Percentiles rank a stretch among this genome's conserved stretches.
These are phyloP conservation scores for Enteromius thamalakanensis DNA, from an alignment of 2,797 vertebrate genomes.

Conservation along the genomic window DNA sequence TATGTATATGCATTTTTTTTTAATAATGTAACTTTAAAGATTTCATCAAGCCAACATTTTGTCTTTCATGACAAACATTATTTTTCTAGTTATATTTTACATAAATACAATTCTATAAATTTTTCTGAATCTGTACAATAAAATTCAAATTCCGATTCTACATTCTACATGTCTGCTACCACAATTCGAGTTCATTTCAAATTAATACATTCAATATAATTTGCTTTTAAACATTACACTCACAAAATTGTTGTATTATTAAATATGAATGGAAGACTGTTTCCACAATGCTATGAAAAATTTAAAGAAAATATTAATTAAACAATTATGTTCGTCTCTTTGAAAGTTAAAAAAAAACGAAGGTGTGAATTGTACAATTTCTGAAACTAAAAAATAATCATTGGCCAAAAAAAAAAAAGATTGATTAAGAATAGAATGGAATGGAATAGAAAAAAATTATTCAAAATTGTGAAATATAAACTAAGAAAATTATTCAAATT, in stretches of 20 bases:
- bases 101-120: too few relatives aligned
- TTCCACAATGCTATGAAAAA: not conserved
- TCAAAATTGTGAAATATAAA: not conserved
- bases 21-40: not conserved
- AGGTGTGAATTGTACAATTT: not conserved
- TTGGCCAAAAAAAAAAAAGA: not conserved
- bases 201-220: too few relatives aligned
- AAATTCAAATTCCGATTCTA: not conserved
- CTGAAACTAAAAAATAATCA: not conserved
- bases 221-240: not conserved
- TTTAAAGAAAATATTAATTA: too few relatives aligned
- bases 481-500: too few relatives aligned
- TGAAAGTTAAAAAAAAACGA: too few relatives aligned
- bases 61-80: not conserved
- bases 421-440: not conserved
- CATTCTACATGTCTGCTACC: too few relatives aligned
- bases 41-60: not conserved
- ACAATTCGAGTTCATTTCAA: too few relatives aligned
- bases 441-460: too few relatives aligned
- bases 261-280: not conserved
- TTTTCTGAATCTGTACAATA: not conserved
- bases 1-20: too few relatives aligned
- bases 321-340: too few relatives aligned
- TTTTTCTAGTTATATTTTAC: too few relatives aligned
- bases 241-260: too few relatives aligned